Evolutionary conservation across 2,113 vertebrate genomes (phyloP), one percentile per base, ranked within the genome.

Genomic region (Gobio gobio): DNA sequence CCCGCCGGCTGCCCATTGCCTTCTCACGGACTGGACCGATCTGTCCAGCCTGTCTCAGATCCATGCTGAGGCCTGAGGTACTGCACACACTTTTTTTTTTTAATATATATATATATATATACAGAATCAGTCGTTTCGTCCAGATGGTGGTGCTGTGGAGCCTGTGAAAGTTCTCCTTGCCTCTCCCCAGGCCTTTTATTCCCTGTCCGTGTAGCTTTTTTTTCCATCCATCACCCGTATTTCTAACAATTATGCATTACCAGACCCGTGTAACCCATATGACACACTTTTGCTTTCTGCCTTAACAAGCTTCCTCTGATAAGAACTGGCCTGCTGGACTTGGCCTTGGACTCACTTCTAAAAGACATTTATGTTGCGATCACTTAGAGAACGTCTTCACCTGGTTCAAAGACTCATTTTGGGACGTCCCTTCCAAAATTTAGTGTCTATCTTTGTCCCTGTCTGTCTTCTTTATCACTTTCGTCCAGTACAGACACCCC

Each of bases 21-120:
- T 99, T 99, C 90, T 98, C 96, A 33, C 94, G 96, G 36, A 94
- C 92, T 4, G 98, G 97, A 24, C 97, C 98, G 47, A 91, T 97
- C 84, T 99, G 98, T 93, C 96, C 96, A 12, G 93, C 94, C 87
- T 99, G 98, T 91, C 92, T 87, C 91, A 95, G 96, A 85, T 96
- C 97, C 33, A 93, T 95, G 0, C 94, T 99, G 88, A 93, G 93
- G 86, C 95, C 95, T 10, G 97, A 99, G 97, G 98, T 97, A 94
- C 90, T 51, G 59, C 14, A 3, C 18, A 6, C 36, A 40, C 16
- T 33, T 2, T 54, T 16, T 54, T 33, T 18, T 63, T n/a, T 63
- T 26, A n/a, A n/a, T 29, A 29, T 29, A 29, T 29, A 29, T 36
- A 4, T 40, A 7, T 33, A 26, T 24, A 63, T 2, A 45, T 58